Conservation (phyloP, 2,113 vertebrate genomes). For the Microtus ochrogaster region DNA sequence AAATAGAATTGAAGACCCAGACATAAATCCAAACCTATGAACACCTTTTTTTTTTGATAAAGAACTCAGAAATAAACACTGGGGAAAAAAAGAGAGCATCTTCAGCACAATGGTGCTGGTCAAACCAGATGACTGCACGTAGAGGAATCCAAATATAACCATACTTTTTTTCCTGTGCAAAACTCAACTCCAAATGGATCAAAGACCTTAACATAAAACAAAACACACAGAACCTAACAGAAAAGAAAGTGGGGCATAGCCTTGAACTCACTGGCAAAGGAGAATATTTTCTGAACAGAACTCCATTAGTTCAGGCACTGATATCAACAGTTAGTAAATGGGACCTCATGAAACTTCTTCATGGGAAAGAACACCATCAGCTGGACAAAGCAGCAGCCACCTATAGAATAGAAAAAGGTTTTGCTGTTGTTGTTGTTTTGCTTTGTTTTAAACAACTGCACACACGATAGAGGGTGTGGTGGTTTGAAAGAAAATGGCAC, state of each 20-base stretch:
- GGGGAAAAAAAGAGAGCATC: not conserved
- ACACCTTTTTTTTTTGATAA: not conserved
- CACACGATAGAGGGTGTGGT: not conserved
- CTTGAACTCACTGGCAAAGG: not conserved
- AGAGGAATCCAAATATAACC: not conserved
- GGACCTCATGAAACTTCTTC: not conserved
- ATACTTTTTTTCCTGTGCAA: not conserved
- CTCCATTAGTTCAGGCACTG: not conserved
- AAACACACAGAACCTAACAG: not conserved
- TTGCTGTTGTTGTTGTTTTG: no score
- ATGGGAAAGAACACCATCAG: not conserved
- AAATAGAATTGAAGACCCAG: not conserved
- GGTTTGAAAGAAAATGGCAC: no score
- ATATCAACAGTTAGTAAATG: not conserved
- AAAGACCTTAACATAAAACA: not conserved
- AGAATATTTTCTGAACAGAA: not conserved
- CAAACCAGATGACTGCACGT: not conserved
- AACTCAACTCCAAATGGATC: not conserved
- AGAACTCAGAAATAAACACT: not conserved
- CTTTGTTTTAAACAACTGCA: no score
- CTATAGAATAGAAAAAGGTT: not conserved
- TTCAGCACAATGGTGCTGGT: not conserved
- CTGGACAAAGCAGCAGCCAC: not conserved
- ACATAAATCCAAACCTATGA: not conserved
- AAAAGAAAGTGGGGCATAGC: not conserved